These are phyloP conservation scores for Leptinotarsa defecta DNA, from an alignment of 1,140 invertebrate genomes.

Conservation along the genomic window DNA sequence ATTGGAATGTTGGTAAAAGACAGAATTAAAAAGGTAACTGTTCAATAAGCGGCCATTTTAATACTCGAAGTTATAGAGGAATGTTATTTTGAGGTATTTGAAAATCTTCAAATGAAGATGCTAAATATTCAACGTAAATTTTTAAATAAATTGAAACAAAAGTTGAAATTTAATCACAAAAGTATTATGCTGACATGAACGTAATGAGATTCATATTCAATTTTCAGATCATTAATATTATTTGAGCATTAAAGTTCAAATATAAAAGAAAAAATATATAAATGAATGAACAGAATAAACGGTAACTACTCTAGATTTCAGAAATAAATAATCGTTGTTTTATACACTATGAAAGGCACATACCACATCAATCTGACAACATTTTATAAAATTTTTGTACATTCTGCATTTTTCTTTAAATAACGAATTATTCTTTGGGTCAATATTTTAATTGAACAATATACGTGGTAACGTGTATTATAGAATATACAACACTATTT, in stretches of 20 bases:
- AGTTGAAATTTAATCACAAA: background rate
- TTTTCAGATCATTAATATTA: constrained; percentile 9
- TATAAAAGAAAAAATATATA: background rate
- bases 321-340: constrained; percentile 44
- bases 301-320: constrained; percentile 17
- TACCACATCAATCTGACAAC: constrained; percentile 37
- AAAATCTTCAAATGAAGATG: constrained; percentile 3
- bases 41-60: constrained; percentile 33
- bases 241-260: constrained; percentile 12
- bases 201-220: background rate
- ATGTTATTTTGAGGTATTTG: constrained; percentile 40
- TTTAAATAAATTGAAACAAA: background rate
- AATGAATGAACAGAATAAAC: constrained; percentile 15
- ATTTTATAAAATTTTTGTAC: constrained; percentile 42
- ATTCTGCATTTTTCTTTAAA: constrained; percentile 27
- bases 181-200: background rate
- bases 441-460: constrained; percentile 35
- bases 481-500: constrained; percentile 45
- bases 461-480: constrained; percentile 46
- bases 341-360: constrained; percentile 46
- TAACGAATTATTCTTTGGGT: constrained; percentile 33
- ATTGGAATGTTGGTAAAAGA: constrained; percentile 25
- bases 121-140: constrained; percentile 3
- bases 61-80: constrained; percentile 26
- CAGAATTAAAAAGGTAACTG: constrained; percentile 29